Conservation (phyloP, 2,888 invertebrate species). For the Tinea pellionella region DNA sequence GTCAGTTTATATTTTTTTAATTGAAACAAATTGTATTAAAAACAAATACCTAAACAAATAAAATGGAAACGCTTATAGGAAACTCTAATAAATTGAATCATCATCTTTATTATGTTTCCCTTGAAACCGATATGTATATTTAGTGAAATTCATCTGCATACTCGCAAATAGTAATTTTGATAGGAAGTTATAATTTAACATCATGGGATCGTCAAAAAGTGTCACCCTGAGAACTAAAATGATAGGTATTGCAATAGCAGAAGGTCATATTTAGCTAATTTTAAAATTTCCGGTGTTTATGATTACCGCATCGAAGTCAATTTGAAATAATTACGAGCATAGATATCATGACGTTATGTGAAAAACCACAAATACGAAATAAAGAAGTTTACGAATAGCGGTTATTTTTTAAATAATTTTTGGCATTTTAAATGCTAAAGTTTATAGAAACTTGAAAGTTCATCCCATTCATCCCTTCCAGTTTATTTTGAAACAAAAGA, state of each 20-base stretch:
- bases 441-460: too few species aligned
- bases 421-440: too few species aligned
- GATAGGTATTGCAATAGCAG: neutral
- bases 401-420: too few species aligned
- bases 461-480: too few species aligned
- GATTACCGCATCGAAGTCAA: neutral
- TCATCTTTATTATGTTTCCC: neutral
- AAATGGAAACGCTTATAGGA: too few species aligned
- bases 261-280: slow-evolving; percentile 7
- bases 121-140: neutral
- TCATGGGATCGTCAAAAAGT: neutral
- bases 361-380: too few species aligned
- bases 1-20: too few species aligned
- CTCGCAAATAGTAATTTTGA: neutral
- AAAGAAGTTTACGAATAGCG: too few species aligned
- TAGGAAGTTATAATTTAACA: neutral
- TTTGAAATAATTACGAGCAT: neutral
- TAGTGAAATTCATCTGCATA: neutral
- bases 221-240: slow-evolving; percentile 1
- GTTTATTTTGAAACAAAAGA: too few species aligned
- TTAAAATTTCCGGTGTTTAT: slow-evolving; percentile 10
- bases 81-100: too few species aligned
- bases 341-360: neutral
- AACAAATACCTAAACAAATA: too few species aligned
- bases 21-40: too few species aligned